Percentiles rank a stretch among this genome's conserved stretches.
phyloP scores from a whole-genome alignment of 2,797 vertebrate genomes.

The Sebastes hubbsi region DNA sequence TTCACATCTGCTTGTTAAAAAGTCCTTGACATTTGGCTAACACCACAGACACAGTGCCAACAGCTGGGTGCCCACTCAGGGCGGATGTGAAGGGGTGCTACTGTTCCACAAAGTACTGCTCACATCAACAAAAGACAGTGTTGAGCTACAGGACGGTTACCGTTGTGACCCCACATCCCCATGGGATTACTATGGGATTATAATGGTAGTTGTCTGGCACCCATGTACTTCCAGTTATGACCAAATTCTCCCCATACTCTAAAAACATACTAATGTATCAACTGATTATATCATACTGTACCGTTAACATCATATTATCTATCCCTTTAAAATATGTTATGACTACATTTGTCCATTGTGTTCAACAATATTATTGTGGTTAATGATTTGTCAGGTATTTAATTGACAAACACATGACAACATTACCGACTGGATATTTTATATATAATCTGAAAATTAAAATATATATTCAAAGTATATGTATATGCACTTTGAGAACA shows the following conservation, averaged over 20 bases:
- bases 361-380: not conserved
- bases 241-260: not conserved
- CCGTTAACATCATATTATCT: not conserved
- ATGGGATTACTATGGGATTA: not conserved
- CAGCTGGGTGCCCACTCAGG: conserved; percentile 17
- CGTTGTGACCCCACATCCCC: not conserved
- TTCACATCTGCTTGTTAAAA: conserved; percentile 53
- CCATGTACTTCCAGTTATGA: not conserved
- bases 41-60: conserved; percentile 18
- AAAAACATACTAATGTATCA: not conserved
- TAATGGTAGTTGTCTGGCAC: not conserved
- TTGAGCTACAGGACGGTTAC: not conserved
- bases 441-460: too few species aligned
- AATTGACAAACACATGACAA: too few species aligned
- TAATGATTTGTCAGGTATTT: too few species aligned
- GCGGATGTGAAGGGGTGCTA: not conserved
- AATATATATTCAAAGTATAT: too few species aligned
- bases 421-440: too few species aligned
- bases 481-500: too few species aligned
- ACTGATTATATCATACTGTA: not conserved
- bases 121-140: not conserved
- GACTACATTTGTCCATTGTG: too few species aligned
- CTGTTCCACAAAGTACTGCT: not conserved
- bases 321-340: not conserved
- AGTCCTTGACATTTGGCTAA: conserved; percentile 65